Evolutionary conservation across 2,888 invertebrate species (phyloP).

Genomic region (Cyclophora albipunctata): DNA sequence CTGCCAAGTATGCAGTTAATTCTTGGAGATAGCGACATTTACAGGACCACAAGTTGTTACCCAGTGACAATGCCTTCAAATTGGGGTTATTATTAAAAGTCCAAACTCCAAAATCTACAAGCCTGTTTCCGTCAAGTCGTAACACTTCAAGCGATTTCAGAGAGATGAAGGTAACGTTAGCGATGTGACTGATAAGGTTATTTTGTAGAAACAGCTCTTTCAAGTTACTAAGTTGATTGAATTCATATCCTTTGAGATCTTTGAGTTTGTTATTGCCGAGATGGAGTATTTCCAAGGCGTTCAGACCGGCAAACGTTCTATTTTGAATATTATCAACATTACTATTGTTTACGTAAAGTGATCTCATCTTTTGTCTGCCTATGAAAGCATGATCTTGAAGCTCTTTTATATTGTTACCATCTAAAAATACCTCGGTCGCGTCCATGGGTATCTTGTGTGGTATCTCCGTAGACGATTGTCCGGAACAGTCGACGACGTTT

Average conservation of each 20-base stretch:
- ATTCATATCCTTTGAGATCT: slow-evolving; percentile 88
- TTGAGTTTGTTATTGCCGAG: slow-evolving; percentile 89
- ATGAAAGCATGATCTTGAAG: slow-evolving; percentile 92
- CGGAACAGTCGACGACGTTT: slow-evolving; percentile 93
- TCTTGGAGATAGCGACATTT: slow-evolving; percentile 92
- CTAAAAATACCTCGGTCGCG: slow-evolving; percentile 93
- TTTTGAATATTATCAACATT: slow-evolving; percentile 90
- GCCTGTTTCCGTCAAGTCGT: slow-evolving; percentile 88
- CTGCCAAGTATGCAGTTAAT: slow-evolving; percentile 86
- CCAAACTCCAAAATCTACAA: slow-evolving; percentile 88
- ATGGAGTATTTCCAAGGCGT: slow-evolving; percentile 85
- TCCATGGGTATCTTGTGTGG: slow-evolving; percentile 94
- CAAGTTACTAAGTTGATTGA: slow-evolving; percentile 85
- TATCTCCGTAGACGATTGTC: slow-evolving; percentile 83
- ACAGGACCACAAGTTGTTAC: slow-evolving; percentile 92
- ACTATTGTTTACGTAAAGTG: slow-evolving; percentile 89
- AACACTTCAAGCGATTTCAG: slow-evolving; percentile 86
- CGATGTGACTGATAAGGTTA: slow-evolving; percentile 86
- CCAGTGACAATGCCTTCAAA: slow-evolving; percentile 84
- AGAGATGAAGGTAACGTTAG: slow-evolving; percentile 86
- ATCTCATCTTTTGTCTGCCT: slow-evolving; percentile 90
- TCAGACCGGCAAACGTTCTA: slow-evolving; percentile 91
- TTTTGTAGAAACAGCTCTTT: slow-evolving; percentile 90
- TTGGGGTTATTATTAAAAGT: slow-evolving; percentile 80
- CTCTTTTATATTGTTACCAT: slow-evolving; percentile 90